phyloP scores from a whole-genome alignment of 1,140 invertebrate species.

The Drosophila azteca region DNA sequence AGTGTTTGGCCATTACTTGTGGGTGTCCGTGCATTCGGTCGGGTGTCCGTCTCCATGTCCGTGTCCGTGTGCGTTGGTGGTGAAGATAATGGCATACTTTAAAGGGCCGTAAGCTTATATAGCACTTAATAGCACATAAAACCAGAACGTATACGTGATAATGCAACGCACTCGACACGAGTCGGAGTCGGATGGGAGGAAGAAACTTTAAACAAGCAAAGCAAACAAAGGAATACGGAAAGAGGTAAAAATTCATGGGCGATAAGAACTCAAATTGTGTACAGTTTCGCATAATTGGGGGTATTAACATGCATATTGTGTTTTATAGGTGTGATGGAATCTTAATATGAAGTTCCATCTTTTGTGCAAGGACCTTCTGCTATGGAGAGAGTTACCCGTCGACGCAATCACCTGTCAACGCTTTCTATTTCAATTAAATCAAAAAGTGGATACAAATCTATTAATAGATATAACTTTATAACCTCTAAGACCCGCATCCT shows the following conservation, averaged over 20 bases:
- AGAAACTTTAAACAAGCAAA: slow-evolving; percentile 40
- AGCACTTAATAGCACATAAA: slow-evolving; percentile 80
- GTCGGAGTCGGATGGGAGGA: too few relatives aligned
- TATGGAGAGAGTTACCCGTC: too few relatives aligned
- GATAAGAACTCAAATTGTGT: slow-evolving; percentile 21
- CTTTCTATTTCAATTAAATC: too few relatives aligned
- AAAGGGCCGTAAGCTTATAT: slow-evolving; percentile 73
- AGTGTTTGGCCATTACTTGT: slow-evolving; percentile 49
- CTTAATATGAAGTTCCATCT: background rate
- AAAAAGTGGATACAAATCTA: too few relatives aligned
- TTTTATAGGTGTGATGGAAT: too few relatives aligned
- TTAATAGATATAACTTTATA: too few relatives aligned
- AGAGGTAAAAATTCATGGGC: slow-evolving; percentile 33
- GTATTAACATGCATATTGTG: slow-evolving; percentile 39
- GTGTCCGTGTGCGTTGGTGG: slow-evolving; percentile 11
- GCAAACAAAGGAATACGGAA: slow-evolving; percentile 21
- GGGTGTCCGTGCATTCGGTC: background rate
- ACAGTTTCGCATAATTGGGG: slow-evolving; percentile 37
- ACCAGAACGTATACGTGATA: slow-evolving; percentile 63
- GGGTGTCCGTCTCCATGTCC: too few relatives aligned
- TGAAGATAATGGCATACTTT: slow-evolving; percentile 74
- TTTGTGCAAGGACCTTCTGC: too few relatives aligned
- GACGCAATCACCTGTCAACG: too few relatives aligned
- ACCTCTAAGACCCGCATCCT: too few relatives aligned
- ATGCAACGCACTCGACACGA: slow-evolving; percentile 63